These are phyloP conservation scores for Sprattus sprattus DNA, from an alignment of 2,113 vertebrate genomes.

Conservation along the genomic window DNA sequence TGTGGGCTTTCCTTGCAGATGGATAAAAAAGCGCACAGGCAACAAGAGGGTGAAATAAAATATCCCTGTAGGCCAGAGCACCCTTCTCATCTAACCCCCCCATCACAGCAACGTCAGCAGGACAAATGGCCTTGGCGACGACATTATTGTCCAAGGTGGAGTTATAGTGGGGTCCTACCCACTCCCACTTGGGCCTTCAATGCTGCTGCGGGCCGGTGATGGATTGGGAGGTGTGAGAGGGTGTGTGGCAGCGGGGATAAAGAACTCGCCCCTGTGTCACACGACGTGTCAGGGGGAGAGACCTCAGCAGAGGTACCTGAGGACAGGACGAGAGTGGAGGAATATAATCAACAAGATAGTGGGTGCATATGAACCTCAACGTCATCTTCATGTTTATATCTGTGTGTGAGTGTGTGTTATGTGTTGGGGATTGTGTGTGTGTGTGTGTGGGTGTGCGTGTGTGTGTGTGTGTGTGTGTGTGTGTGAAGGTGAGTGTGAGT, in stretches of 20 bases:
- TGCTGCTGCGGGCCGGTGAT: constrained; percentile 38
- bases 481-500: background rate
- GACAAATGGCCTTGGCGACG: constrained; percentile 56
- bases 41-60: constrained; percentile 59
- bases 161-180: constrained; percentile 44
- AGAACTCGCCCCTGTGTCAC: constrained; percentile 2
- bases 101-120: constrained; percentile 46
- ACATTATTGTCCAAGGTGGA: constrained; percentile 59
- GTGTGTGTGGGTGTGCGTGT: background rate
- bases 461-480: too few relatives aligned
- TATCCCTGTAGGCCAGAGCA: constrained; percentile 25
- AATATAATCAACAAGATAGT: background rate
- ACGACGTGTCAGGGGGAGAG: background rate
- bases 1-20: constrained; percentile 61
- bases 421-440: background rate
- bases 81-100: constrained; percentile 36
- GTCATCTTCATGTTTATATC: background rate
- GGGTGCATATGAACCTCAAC: background rate
- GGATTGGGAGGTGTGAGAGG: constrained; percentile 44
- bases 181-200: constrained; percentile 36
- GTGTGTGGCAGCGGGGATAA: background rate
- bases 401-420: background rate
- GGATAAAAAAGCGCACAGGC: constrained; percentile 51
- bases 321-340: background rate
- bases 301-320: background rate